These are phyloP conservation scores for Noctua comes DNA, from an alignment of 2,888 invertebrate species.

Conservation along the genomic window DNA sequence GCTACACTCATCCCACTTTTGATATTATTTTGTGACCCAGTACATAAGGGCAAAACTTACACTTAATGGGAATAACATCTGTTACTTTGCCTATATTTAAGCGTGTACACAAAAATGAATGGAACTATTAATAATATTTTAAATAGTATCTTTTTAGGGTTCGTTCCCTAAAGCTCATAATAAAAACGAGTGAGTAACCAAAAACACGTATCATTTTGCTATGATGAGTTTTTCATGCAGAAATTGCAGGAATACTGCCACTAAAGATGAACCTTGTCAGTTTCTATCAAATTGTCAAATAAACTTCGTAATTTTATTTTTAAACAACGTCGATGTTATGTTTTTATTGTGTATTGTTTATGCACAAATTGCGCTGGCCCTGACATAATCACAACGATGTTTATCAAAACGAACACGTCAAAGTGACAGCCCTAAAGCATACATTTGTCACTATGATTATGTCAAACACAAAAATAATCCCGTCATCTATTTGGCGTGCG, in stretches of 20 bases:
- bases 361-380: constrained; percentile 65
- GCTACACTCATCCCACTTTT: constrained; percentile 75
- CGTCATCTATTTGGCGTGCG: constrained; percentile 89
- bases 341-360: constrained; percentile 31
- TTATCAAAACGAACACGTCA: constrained; percentile 79
- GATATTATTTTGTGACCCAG: constrained; percentile 73
- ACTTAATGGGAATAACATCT: constrained; percentile 73
- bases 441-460: constrained; percentile 90
- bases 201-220: not conserved
- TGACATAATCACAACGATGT: constrained; percentile 69
- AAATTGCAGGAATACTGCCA: too few species aligned
- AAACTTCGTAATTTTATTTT: not conserved
- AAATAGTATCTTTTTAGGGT: constrained; percentile 10
- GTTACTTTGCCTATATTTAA: constrained; percentile 64
- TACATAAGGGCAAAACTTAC: constrained; percentile 56
- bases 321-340: not conserved
- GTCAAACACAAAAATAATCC: constrained; percentile 91
- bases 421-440: constrained; percentile 85
- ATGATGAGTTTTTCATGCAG: not conserved
- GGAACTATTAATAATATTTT: constrained; percentile 19
- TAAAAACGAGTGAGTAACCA: not conserved
- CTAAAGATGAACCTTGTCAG: not conserved
- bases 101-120: constrained; percentile 30
- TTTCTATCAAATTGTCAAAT: not conserved
- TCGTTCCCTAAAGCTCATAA: not conserved